A percentile compares a stretch with the other conserved stretches of the same genome.
phyloP scores from a whole-genome alignment of 2,888 invertebrate species.

The Ectemnius continuus region DNA sequence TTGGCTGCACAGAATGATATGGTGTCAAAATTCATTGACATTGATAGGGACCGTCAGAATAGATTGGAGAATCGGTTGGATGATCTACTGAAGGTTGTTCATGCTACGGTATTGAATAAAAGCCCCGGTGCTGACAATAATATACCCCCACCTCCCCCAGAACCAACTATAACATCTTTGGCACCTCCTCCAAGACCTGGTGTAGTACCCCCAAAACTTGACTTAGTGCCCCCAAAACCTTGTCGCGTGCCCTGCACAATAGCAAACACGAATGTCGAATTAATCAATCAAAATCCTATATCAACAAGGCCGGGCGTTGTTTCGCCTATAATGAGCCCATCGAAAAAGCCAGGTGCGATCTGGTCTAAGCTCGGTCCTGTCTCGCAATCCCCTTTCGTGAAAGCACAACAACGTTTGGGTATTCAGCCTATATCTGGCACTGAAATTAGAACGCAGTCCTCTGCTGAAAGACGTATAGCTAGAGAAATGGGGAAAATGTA shows the following conservation, averaged over 20 bases:
- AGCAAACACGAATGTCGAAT: slow-evolving; percentile 63
- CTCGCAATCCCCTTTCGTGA: slow-evolving; percentile 75
- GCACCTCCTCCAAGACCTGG: slow-evolving; percentile 74
- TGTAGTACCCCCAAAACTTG: slow-evolving; percentile 71
- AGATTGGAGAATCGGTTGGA: slow-evolving; percentile 74
- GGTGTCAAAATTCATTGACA: slow-evolving; percentile 72
- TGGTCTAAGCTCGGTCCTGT: slow-evolving; percentile 76
- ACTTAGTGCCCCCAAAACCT: slow-evolving; percentile 75
- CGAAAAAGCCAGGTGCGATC: slow-evolving; percentile 66
- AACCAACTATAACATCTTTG: slow-evolving; percentile 65
- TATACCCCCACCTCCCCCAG: slow-evolving; percentile 29
- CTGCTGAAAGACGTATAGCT: slow-evolving; percentile 73
- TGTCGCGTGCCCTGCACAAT: slow-evolving; percentile 74
- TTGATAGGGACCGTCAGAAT: slow-evolving; percentile 74
- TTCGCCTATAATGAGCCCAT: slow-evolving; percentile 68
- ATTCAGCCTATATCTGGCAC: slow-evolving; percentile 51
- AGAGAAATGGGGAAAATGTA: slow-evolving; percentile 57
- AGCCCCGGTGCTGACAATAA: slow-evolving; percentile 62
- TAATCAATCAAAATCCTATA: slow-evolving; percentile 68
- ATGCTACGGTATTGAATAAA: slow-evolving; percentile 70
- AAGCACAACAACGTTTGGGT: slow-evolving; percentile 74
- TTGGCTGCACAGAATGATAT: slow-evolving; percentile 75
- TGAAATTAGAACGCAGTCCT: slow-evolving; percentile 70
- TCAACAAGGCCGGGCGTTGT: slow-evolving; percentile 71
- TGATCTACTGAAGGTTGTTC: slow-evolving; percentile 73